Evolutionary conservation across 37 sponge, comb jelly and placozoan species (phyloP), one percentile per base, ranked within the genome.

Genomic region (Petrosia ficiformis): DNA sequence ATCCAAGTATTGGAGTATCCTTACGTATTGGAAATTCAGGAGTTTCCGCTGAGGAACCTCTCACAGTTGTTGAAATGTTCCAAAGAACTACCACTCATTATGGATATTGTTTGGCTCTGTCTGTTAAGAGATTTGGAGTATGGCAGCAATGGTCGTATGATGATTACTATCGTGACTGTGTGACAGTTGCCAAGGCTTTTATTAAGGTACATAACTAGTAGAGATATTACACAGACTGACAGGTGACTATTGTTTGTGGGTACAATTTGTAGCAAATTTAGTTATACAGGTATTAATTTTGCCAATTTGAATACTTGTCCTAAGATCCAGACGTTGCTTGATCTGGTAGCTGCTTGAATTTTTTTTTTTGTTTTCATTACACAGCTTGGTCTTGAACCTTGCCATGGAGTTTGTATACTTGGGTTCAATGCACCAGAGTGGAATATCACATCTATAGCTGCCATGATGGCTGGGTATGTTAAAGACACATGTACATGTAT

Each of bases 361-460:
- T 64, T 76, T 11, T n/a, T 28, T 39, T 66, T 26, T 59, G 44
- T 32, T 26, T 57, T 40, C 33, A 24, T 29, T 28, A 25, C 65
- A 26, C 81, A 95, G 94, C 73, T 87, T 29, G 95, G 95, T 6
- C 67, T 95, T 39, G 70, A 87, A 38, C 89, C 82, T 1, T 65
- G 64, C 43, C 82, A 84, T 57, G 86, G 81, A 2, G 95, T 94
- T 48, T 80, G 92, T 57, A 90, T 94, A 44, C 70, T 95, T 1
- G 95, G 95, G n/a, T 91, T 84, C 77, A 91, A 91, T 67, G 76
- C 95, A 3, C 94, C 95, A 0, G 93, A 91, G 70, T 95, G 95
- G 95, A 74, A 82, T 42, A 86, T 95, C 39, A 32, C 86, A 58
- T 64, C 80, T 56, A 68, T 95, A 67, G 95, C 79, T 8, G 58